phyloP scores from a whole-genome alignment of 2,113 vertebrate species.

The Muntiacus muntjak region DNA sequence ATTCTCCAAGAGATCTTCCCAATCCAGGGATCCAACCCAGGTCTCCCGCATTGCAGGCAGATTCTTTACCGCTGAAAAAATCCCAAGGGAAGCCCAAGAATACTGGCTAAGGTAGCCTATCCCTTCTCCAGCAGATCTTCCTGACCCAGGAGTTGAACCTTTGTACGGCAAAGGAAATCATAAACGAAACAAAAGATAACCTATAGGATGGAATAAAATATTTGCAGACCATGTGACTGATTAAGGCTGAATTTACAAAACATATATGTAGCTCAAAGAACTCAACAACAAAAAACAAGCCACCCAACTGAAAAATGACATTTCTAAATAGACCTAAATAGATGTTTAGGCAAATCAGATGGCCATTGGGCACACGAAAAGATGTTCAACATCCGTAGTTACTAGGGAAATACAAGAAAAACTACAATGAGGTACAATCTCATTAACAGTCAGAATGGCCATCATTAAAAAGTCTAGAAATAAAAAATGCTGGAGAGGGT shows the following conservation, averaged over 20 bases:
- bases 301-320: neutral
- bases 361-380: neutral
- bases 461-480: neutral
- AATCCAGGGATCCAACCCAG: neutral
- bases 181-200: neutral
- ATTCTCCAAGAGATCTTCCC: neutral
- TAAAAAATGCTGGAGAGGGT: neutral
- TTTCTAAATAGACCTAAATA: neutral
- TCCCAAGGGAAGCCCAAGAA: neutral
- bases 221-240: neutral
- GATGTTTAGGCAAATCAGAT: neutral
- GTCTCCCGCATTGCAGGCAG: rapidly evolving
- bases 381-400: neutral
- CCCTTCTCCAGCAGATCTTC: neutral
- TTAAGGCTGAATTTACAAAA: neutral
- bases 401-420: neutral
- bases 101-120: neutral
- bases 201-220: neutral
- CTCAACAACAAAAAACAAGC: neutral
- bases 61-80: neutral
- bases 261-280: neutral
- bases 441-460: neutral
- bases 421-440: neutral
- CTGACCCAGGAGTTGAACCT: neutral
- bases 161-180: neutral